These are phyloP conservation scores for Antrozous pallidus DNA, from an alignment of 2,797 vertebrate genomes.

Conservation along the genomic window DNA sequence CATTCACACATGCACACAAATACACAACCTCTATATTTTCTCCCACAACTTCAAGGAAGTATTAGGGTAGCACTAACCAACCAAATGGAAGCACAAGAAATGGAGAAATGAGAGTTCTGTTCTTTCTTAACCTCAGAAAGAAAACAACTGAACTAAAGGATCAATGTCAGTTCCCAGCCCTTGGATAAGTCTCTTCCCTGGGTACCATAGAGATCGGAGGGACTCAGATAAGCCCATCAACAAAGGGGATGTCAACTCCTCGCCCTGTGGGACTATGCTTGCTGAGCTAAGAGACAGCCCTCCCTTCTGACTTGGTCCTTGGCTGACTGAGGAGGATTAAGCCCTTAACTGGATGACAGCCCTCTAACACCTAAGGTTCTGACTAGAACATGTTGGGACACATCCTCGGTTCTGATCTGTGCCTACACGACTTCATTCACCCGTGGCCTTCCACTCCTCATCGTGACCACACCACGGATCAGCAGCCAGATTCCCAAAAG, in stretches of 20 bases:
- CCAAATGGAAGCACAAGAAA: neutral
- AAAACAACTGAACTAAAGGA: neutral
- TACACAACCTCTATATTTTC: neutral
- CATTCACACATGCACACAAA: neutral
- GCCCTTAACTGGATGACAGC: neutral
- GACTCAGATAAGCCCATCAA: neutral
- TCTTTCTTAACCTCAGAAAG: neutral
- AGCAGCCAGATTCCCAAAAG: neutral
- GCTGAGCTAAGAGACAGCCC: neutral
- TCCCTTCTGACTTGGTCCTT: neutral
- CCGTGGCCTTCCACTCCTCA: neutral
- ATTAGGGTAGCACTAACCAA: neutral
- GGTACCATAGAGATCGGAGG: neutral
- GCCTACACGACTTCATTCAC: neutral
- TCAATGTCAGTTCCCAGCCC: neutral
- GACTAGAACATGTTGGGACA: neutral
- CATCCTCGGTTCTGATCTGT: neutral
- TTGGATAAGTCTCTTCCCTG: neutral
- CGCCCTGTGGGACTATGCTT: no score
- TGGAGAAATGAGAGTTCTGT: neutral
- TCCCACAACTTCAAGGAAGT: neutral
- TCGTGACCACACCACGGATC: neutral
- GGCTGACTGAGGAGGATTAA: neutral
- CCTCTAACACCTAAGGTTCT: neutral
- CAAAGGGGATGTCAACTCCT: neutral